Conservation (phyloP, 2,797 vertebrate genomes). For the Neoniphon sammara region DNA sequence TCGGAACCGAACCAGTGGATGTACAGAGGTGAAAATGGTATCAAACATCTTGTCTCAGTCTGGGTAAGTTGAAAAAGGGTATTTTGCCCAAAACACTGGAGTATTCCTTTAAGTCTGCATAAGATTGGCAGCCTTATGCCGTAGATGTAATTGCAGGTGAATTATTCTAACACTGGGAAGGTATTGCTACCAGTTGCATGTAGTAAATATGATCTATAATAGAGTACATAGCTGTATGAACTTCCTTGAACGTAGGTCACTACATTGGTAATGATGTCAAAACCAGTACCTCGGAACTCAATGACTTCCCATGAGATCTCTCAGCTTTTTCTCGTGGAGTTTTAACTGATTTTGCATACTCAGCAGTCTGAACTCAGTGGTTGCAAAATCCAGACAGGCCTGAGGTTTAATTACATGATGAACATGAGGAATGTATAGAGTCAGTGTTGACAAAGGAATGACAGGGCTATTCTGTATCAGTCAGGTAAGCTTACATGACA, state of each 20-base stretch:
- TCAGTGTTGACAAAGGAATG: constrained; percentile 7
- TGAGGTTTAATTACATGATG: constrained; percentile 17
- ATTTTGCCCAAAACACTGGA: too few relatives aligned
- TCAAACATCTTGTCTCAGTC: too few relatives aligned
- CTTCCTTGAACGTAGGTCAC: constrained; percentile 9
- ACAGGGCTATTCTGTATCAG: constrained; percentile 2
- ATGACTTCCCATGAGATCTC: constrained; percentile 4
- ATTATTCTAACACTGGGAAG: not conserved
- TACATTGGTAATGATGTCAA: constrained; percentile 11
- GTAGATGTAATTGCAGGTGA: not conserved
- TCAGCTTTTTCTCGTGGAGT: not conserved
- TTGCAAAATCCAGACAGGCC: constrained; percentile 16
- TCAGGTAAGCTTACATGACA: constrained; percentile 15
- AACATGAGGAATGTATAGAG: constrained; percentile 28
- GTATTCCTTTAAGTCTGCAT: too few relatives aligned
- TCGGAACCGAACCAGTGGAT: too few relatives aligned
- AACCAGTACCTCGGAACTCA: constrained; percentile 11
- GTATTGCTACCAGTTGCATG: not conserved
- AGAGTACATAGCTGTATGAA: not conserved
- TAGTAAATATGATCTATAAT: too few relatives aligned
- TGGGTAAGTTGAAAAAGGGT: too few relatives aligned
- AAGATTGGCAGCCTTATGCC: too few relatives aligned
- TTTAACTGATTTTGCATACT: constrained; percentile 3
- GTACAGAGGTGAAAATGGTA: too few relatives aligned
- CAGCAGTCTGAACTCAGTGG: not conserved